Evolutionary conservation across 2,797 vertebrate genomes (phyloP), one percentile per base, ranked within the genome.

Genomic region (Tapera naevia): DNA sequence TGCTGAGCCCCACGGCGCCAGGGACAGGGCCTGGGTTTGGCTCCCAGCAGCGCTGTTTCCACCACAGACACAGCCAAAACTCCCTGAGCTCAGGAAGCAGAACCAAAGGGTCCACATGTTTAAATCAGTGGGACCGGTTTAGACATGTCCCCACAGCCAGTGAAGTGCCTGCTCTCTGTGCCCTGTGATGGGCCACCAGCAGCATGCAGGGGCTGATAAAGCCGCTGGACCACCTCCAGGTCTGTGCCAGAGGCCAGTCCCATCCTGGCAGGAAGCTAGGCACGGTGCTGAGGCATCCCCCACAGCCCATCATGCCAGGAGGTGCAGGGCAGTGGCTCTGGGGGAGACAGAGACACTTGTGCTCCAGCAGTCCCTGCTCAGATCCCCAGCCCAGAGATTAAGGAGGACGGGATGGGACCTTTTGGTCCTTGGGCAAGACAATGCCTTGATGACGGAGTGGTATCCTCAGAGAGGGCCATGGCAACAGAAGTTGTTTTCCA

Each of bases 381-480:
- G 32, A 11, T 62, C 14, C 50, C 32, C 35, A 75, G 61, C 69
- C 33, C 62, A 80, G 58, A 61, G 35, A 43, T 6, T n/a, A 57
- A 21, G 12, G 41, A 62, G 23, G 27, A n/a, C 7, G 76, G 50
- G 76, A 67, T 53, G 56, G 56, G 57, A 35, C 9, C 19, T 53
- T 65, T 53, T 66, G 25, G 23, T 75, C 45, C 35, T 17, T 13
- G 33, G 35, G 9, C 27, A 65, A 69, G 12, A 11, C 50, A 33
- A 8, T 41, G 33, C 27, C n/a, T 54, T 21, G 2, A 14, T 22
- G 46, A 17, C 41, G 23, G 13, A 51, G 9, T 1, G 37, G n/a
- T 33, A 39, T 5, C n/a, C 43, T 32, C 1, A 3, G 0, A 2
- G 27, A 57, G 46, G 46, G 28, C 64, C 0, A 0, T 25, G 13